Base-by-base conservation (phyloP, 1,140 invertebrate species). In the Hestina assimilis region DNA sequence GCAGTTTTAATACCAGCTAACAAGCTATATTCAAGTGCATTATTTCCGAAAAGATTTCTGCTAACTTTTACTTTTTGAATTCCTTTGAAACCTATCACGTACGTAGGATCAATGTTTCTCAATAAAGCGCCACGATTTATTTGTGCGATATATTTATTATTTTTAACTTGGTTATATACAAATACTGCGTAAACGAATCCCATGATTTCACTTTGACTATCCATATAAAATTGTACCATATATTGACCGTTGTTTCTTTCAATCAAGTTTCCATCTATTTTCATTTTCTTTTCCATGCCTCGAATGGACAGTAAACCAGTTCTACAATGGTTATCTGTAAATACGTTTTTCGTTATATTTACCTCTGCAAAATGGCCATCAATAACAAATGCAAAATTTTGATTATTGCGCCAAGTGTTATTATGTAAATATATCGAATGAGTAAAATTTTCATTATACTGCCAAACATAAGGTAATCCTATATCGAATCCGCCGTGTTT, bases 211-310 rank as follows among this genome's bases (percentile, higher is more conserved):
- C 96, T 97, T 76, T 99, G 97, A 75, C 96, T 98, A 69, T 96
- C 93, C 20, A 95, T 94, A 54, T 93, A 92, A 72, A 99, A 96
- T 75, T 98, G 94, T 0, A 99, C 90, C 89, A 98, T 94, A 72
- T 93, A 96, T n/a, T 91, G 90, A 0, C 95, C 96, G 40, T 89
- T 92, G 75, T 99, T 99, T 14, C 91, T 89, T 61, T 93, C 91
- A 28, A 99, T 95, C 45, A 94, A 77, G 89, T 94, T 92, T 69
- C 92, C 81, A 92, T 93, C 91, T 57, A 99, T 95, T 19, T 92
- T 90, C 85, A 99, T 91, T 68, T 95, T 93, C 86, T 99, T 99
- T 83, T 99, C 99, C 97, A 99, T 99, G 9, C 99, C 98, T 48
- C 92, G 90, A 3, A 99, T 90, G 0, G 94, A 92, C 1, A 99